Conservation (phyloP, 1,140 invertebrate genomes). For the Dreissena rostriformis region DNA sequence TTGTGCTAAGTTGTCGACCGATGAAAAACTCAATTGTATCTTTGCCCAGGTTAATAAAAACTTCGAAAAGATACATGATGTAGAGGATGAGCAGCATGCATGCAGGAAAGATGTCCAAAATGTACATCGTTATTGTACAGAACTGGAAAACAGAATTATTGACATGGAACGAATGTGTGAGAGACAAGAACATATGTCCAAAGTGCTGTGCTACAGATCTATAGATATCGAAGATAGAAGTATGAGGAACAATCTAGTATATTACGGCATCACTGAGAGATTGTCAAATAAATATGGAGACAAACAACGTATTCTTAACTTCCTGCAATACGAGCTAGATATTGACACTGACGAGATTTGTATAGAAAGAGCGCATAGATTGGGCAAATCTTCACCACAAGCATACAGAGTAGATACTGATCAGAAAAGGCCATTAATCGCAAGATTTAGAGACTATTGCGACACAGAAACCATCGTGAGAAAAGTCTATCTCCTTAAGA, state of each 20-base stretch:
- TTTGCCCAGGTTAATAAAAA: conserved; percentile 24
- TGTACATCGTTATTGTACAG: neutral
- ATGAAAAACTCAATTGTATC: conserved; percentile 24
- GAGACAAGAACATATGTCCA: neutral
- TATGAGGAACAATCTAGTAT: conserved; percentile 33
- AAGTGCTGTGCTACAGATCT: conserved; percentile 35
- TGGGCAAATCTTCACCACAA: neutral
- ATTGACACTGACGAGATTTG: conserved; percentile 12
- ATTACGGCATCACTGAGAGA: conserved; percentile 30
- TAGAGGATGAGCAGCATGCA: neutral
- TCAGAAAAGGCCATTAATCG: conserved; percentile 20
- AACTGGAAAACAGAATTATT: neutral
- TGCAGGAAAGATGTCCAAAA: conserved; percentile 7
- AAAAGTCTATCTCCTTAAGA: conserved; percentile 21
- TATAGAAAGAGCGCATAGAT: conserved; percentile 35
- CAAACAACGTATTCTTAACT: neutral
- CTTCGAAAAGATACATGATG: conserved; percentile 26
- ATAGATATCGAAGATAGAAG: conserved; percentile 33
- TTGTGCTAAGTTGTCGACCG: conserved; percentile 13
- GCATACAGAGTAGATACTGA: neutral
- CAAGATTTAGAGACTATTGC: conserved; percentile 38
- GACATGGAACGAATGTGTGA: neutral
- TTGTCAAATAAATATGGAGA: neutral
- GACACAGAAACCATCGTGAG: conserved; percentile 26
- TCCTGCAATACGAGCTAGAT: conserved; percentile 25